A percentile compares a stretch with the other conserved stretches of the same genome.
Evolutionary conservation across 1,140 invertebrate species (phyloP).

Genomic region (Reticulitermes speratus): DNA sequence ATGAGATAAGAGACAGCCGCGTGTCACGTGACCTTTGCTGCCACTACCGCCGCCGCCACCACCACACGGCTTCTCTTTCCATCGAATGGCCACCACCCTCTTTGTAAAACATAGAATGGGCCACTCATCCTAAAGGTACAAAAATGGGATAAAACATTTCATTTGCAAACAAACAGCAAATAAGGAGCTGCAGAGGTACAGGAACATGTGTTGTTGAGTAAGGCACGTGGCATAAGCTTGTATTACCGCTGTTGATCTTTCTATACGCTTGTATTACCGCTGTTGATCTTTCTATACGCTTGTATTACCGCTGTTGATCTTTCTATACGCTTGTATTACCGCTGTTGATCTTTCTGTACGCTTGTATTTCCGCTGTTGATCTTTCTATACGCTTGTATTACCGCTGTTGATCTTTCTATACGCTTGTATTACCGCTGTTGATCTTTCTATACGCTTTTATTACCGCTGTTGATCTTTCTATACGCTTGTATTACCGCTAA

Average conservation of each 20-base stretch:
- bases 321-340: not conserved
- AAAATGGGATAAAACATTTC: not conserved
- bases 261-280: too few relatives aligned
- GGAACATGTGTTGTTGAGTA: not conserved
- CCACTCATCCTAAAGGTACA: not conserved
- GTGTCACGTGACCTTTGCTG: not conserved
- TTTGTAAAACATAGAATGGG: not conserved
- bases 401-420: too few relatives aligned
- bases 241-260: too few relatives aligned
- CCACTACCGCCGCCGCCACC: not conserved
- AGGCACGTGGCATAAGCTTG: not conserved
- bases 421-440: too few relatives aligned
- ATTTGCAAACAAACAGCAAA: not conserved
- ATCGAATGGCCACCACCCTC: not conserved
- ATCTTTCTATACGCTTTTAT: not conserved
- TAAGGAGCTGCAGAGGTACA: not conserved
- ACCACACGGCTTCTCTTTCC: too few relatives aligned
- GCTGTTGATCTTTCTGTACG: too few relatives aligned
- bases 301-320: too few relatives aligned
- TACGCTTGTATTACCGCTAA: too few relatives aligned
- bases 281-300: too few relatives aligned
- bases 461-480: too few relatives aligned
- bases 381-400: not conserved
- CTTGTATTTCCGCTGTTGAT: too few relatives aligned
- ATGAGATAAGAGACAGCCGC: not conserved